Evolutionary conservation across 1,140 invertebrate genomes (phyloP).

Genomic region (Hyposmocoma kahamanoa): DNA sequence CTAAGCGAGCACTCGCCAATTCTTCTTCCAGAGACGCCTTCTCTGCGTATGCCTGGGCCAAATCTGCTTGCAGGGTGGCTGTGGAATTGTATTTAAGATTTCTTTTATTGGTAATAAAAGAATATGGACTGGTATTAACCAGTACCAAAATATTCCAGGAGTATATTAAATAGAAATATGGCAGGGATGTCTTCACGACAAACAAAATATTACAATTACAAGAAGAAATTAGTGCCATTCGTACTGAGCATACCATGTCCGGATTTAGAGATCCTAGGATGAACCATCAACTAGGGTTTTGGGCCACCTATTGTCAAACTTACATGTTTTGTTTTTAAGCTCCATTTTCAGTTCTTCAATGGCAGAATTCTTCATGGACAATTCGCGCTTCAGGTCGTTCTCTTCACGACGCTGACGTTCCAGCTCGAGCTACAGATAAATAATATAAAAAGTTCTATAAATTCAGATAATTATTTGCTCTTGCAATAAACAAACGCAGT

Average conservation of each 20-base stretch:
- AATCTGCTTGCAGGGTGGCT: conserved; percentile 83
- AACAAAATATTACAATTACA: no score
- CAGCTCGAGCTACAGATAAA: conserved; percentile 76
- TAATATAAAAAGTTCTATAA: no score
- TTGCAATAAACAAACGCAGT: no score
- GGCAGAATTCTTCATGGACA: conserved; percentile 80
- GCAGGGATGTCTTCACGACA: no score
- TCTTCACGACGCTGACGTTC: conserved; percentile 85
- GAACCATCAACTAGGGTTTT: no score
- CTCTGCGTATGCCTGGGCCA: conserved; percentile 81
- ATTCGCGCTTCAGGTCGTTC: conserved; percentile 81
- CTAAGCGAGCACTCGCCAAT: conserved; percentile 74
- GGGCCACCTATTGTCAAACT: no score
- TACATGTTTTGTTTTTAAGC: conserved; percentile 82
- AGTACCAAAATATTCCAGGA: conserved; percentile 1
- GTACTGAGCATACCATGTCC: no score
- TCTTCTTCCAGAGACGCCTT: conserved; percentile 86
- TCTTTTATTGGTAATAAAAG: conserved; percentile 1
- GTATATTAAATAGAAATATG: no score
- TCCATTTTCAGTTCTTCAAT: conserved; percentile 87
- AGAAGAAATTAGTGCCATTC: no score
- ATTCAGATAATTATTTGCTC: no score
- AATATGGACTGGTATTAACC: no score
- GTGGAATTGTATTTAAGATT: conserved; percentile 8
- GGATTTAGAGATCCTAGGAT: no score